A percentile compares a stretch with the other conserved stretches of the same genome.
Evolutionary conservation across 2,888 invertebrate genomes (phyloP).

Genomic region (Bedellia somnulentella): DNA sequence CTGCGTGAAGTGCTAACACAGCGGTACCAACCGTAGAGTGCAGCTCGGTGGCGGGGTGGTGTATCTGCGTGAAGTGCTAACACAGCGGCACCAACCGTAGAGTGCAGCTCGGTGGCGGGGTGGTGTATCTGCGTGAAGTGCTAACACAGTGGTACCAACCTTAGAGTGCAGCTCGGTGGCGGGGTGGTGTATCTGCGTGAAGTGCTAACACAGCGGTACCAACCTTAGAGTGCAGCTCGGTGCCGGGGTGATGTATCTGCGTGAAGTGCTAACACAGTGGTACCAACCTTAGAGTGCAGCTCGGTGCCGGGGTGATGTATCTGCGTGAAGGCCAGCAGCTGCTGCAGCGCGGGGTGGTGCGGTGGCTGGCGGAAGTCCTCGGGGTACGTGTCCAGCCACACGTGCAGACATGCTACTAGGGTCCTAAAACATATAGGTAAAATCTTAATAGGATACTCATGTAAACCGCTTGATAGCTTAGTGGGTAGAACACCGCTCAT

Average conservation of each 20-base stretch:
- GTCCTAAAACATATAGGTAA: slow-evolving; percentile 72
- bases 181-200: slow-evolving; percentile 79
- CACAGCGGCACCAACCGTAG: slow-evolving; percentile 58
- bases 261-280: too few species aligned
- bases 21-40: slow-evolving; percentile 66
- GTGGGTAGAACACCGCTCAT: too few species aligned
- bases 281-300: slow-evolving; percentile 68
- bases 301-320: slow-evolving; percentile 83
- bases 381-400: slow-evolving; percentile 97
- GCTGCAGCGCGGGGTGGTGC: slow-evolving; percentile 75
- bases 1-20: slow-evolving; percentile 85
- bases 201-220: too few species aligned
- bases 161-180: slow-evolving; percentile 83
- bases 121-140: slow-evolving; percentile 82
- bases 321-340: slow-evolving; percentile 84
- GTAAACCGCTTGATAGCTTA: too few species aligned
- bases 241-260: slow-evolving; percentile 76
- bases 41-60: slow-evolving; percentile 83
- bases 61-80: slow-evolving; percentile 82
- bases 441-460: too few species aligned
- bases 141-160: too few species aligned
- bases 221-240: slow-evolving; percentile 78
- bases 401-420: slow-evolving; percentile 86
- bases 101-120: slow-evolving; percentile 83
- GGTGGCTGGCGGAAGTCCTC: slow-evolving; percentile 90